phyloP scores from a whole-genome alignment of 2,888 invertebrate species.

The Congeria kusceri region DNA sequence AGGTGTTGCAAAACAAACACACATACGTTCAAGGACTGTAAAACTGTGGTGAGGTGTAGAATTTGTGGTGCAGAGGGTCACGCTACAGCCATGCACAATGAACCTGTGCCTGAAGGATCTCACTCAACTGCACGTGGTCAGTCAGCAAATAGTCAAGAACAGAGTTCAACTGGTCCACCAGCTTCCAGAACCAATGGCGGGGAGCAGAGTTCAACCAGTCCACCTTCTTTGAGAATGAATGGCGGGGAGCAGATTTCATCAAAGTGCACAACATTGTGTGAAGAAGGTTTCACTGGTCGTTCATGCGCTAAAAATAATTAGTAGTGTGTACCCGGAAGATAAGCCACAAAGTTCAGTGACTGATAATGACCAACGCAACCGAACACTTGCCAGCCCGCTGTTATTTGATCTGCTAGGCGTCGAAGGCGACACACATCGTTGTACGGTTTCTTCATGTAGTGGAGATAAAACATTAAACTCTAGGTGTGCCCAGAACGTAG shows the following conservation, averaged over 20 bases:
- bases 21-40: conserved; percentile 24
- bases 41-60: background rate
- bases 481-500: background rate
- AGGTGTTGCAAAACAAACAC: conserved; percentile 4
- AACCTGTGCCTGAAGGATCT: background rate
- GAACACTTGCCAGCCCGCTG: conserved; percentile 12
- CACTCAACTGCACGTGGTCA: no score
- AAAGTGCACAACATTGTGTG: conserved; percentile 6
- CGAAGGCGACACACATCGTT: background rate
- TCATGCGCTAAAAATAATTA: conserved; percentile 13
- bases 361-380: conserved; percentile 34
- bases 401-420: conserved; percentile 20
- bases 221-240: background rate
- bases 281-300: background rate
- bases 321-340: background rate
- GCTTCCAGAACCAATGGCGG: background rate
- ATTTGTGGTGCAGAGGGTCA: conserved; percentile 22
- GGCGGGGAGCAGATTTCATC: conserved; percentile 23
- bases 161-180: background rate
- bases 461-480: background rate
- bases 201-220: background rate
- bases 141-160: background rate
- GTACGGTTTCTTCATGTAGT: background rate
- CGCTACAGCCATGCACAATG: conserved; percentile 20
- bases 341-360: background rate